Percentiles rank a stretch among this genome's conserved stretches.
Conservation (phyloP, 2,797 vertebrate genomes). For the Hippoglossus hippoglossus region DNA sequence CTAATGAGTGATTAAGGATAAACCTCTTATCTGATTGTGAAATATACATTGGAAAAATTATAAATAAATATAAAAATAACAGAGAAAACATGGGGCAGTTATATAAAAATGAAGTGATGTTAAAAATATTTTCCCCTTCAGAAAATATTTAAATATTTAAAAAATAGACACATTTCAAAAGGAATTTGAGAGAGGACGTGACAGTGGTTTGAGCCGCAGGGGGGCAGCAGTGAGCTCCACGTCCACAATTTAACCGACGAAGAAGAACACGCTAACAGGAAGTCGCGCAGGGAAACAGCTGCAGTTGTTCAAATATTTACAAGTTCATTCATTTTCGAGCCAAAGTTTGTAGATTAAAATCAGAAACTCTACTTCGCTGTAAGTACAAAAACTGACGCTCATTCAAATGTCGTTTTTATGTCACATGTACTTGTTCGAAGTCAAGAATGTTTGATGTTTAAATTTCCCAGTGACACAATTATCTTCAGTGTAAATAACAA, state of each 20-base stretch:
- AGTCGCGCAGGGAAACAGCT: neutral
- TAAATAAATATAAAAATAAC: neutral
- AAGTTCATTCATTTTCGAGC: too few relatives aligned
- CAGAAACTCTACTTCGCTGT: too few relatives aligned
- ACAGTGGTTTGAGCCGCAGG: constrained; percentile 19
- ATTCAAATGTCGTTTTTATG: too few relatives aligned
- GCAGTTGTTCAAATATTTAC: neutral
- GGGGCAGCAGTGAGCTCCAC: constrained; percentile 20
- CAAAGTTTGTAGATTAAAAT: too few relatives aligned
- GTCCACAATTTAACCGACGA: neutral
- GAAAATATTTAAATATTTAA: neutral
- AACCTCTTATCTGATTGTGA: constrained; percentile 78
- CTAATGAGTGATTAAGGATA: constrained; percentile 78
- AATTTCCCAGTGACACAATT: too few relatives aligned
- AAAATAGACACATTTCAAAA: too few relatives aligned
- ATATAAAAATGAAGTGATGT: neutral
- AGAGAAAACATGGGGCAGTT: too few relatives aligned
- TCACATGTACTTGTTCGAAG: too few relatives aligned
- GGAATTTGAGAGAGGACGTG: neutral
- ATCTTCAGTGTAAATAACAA: too few relatives aligned
- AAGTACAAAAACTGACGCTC: too few relatives aligned
- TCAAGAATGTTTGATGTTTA: too few relatives aligned
- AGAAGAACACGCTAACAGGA: constrained; percentile 58
- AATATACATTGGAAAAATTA: constrained; percentile 14
- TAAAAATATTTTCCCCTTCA: neutral